A percentile compares a stretch with the other conserved stretches of the same genome.
Conservation (phyloP, 2,113 vertebrate species). For the Onychostruthus taczanowskii region DNA sequence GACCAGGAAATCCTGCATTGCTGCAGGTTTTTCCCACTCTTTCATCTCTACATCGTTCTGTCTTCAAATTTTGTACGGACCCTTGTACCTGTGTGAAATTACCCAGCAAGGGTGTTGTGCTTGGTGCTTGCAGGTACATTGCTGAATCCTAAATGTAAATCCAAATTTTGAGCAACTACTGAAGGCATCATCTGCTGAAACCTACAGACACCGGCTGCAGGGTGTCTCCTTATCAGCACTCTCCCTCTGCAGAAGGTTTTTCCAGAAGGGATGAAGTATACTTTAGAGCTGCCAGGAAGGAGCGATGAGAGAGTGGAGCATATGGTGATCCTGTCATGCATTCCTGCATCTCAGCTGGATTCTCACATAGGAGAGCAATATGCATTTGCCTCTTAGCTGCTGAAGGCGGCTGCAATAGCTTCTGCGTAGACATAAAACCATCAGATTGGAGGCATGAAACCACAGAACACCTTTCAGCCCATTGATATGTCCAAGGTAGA, state of each 20-base stretch:
- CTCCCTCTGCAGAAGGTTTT: neutral
- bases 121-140: neutral
- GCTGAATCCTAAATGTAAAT: neutral
- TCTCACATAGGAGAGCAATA: neutral
- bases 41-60: neutral
- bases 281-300: slow-evolving; percentile 24
- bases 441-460: neutral
- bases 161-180: neutral
- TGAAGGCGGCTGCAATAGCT: slow-evolving; percentile 19
- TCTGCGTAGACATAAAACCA: neutral
- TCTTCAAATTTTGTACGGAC: neutral
- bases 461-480: neutral
- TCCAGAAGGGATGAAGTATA: neutral
- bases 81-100: neutral
- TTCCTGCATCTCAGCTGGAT: slow-evolving; percentile 37
- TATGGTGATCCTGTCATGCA: slow-evolving; percentile 38
- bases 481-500: neutral
- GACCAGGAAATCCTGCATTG: neutral
- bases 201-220: neutral
- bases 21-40: neutral
- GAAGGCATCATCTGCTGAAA: neutral
- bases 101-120: neutral
- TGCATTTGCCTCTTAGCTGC: slow-evolving; percentile 20
- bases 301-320: neutral
- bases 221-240: neutral